These are phyloP conservation scores for Masticophis lateralis DNA, from an alignment of 2,797 vertebrate species.

Conservation along the genomic window DNA sequence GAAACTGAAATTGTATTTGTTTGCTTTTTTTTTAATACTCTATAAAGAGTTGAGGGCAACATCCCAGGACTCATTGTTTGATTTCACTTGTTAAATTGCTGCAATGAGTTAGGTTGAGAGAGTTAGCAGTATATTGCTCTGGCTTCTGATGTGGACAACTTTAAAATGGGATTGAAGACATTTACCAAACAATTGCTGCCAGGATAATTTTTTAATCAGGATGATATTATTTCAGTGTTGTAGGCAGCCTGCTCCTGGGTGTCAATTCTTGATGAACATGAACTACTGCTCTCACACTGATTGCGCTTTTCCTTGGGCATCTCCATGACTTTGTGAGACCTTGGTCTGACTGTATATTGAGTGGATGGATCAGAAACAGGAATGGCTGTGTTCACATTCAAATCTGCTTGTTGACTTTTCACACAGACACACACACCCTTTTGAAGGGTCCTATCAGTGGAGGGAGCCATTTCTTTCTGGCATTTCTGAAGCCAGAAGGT, in stretches of 20 bases:
- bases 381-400: fast-evolving
- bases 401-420: background rate
- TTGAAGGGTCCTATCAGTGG: background rate
- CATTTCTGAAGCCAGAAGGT: background rate
- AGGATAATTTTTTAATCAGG: background rate
- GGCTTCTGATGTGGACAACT: background rate
- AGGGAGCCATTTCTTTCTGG: background rate
- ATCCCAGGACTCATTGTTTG: background rate
- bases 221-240: background rate
- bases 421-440: background rate
- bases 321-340: background rate
- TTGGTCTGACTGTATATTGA: background rate
- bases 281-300: background rate
- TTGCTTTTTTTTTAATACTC: background rate
- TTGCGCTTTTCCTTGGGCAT: background rate
- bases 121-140: background rate
- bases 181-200: background rate
- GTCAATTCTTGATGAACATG: background rate
- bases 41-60: background rate
- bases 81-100: background rate
- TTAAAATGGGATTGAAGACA: background rate
- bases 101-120: background rate
- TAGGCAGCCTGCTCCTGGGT: background rate
- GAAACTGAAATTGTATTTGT: background rate
- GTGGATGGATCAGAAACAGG: background rate